phyloP scores from a whole-genome alignment of 2,113 vertebrate species.

The Phoxinus phoxinus region DNA sequence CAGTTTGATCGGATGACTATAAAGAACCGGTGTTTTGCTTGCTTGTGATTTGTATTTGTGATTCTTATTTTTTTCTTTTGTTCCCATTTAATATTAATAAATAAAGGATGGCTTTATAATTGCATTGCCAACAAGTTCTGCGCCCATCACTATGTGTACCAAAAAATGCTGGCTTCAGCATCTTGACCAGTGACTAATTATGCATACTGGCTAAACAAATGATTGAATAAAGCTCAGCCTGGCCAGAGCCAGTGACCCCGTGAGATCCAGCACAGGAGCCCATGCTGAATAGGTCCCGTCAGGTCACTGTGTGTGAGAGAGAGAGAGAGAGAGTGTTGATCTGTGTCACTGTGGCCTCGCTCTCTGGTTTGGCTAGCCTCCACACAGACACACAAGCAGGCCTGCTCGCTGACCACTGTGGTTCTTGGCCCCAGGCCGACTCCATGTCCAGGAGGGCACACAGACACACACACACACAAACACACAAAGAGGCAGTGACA shows the following conservation, averaged over 20 bases:
- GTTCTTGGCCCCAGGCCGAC: constrained; percentile 74
- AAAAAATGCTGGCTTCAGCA: constrained; percentile 25
- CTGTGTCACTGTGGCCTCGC: constrained; percentile 73
- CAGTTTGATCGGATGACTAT: neutral
- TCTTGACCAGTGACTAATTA: constrained; percentile 47
- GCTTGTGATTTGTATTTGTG: neutral
- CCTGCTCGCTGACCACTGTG: constrained; percentile 72
- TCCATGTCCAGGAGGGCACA: constrained; percentile 67
- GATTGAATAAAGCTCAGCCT: constrained; percentile 48
- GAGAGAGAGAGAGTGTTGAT: constrained; percentile 55
- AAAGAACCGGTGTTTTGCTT: too few species aligned
- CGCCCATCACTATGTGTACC: neutral
- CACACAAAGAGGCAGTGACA: constrained; percentile 67
- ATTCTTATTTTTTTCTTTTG: neutral
- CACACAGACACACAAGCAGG: constrained; percentile 63
- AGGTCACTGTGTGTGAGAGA: constrained; percentile 40
- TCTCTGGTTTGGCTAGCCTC: constrained; percentile 71
- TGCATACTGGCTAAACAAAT: constrained; percentile 47
- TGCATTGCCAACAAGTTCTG: neutral
- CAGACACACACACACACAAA: constrained; percentile 54
- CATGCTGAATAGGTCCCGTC: constrained; percentile 64
- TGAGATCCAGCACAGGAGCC: constrained; percentile 63
- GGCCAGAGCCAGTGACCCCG: constrained; percentile 24
- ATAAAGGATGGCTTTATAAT: neutral
- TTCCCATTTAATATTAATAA: neutral